A percentile compares a stretch with the other conserved stretches of the same genome.
Conservation (phyloP, 2,113 vertebrate species). For the Microtus ochrogaster region DNA sequence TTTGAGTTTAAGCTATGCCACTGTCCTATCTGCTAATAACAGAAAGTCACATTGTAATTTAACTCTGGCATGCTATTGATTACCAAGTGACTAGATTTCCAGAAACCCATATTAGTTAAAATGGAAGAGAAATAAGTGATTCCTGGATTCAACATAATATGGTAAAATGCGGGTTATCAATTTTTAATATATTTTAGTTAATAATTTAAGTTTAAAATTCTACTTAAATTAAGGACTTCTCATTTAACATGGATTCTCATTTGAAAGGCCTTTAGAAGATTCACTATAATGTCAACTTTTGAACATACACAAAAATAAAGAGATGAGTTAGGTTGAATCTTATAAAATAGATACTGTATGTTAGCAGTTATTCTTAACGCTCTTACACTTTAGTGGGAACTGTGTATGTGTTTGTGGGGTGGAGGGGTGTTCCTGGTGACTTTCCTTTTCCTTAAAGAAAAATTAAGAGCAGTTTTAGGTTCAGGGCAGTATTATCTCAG, state of each 20-base stretch:
- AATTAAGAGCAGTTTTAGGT: background rate
- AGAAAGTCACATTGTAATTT: slow-evolving; percentile 53
- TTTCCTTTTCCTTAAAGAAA: background rate
- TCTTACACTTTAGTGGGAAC: background rate
- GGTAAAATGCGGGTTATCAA: slow-evolving; percentile 19
- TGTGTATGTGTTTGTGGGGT: background rate
- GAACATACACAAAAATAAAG: slow-evolving; percentile 40
- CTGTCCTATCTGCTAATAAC: slow-evolving; percentile 35
- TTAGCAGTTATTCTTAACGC: slow-evolving; percentile 29
- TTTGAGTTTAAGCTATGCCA: slow-evolving; percentile 59
- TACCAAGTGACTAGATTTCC: slow-evolving; percentile 32
- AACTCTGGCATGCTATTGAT: slow-evolving; percentile 16
- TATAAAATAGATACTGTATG: background rate
- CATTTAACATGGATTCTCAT: slow-evolving; percentile 32
- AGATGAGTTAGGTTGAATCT: slow-evolving; percentile 27
- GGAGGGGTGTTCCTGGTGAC: background rate
- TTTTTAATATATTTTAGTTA: slow-evolving; percentile 47
- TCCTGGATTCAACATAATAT: background rate
- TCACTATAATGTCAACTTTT: background rate
- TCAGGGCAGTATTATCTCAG: background rate
- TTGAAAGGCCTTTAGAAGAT: slow-evolving; percentile 32
- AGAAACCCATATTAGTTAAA: slow-evolving; percentile 42
- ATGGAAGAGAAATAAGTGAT: background rate
- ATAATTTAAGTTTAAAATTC: slow-evolving; percentile 53
- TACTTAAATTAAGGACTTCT: slow-evolving; percentile 57